Conservation (phyloP, 2,797 vertebrate genomes). For the Meda fulgida region DNA sequence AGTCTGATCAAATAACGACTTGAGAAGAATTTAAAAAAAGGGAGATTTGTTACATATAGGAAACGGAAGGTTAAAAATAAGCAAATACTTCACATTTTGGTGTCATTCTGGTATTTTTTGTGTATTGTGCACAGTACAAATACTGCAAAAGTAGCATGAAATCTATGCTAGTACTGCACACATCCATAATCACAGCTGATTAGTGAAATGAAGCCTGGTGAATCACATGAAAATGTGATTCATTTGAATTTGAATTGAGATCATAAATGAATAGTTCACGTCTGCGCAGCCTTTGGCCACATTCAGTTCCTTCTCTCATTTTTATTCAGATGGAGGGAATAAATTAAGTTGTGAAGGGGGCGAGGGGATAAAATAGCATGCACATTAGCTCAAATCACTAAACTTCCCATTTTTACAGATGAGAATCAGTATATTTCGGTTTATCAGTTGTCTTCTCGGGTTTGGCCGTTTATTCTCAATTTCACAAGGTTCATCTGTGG, state of each 20-base stretch:
- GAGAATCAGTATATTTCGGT: neutral
- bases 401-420: neutral
- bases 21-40: neutral
- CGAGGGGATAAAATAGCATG: neutral
- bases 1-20: neutral
- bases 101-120: neutral
- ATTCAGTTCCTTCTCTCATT: constrained; percentile 17
- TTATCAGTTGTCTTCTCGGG: neutral
- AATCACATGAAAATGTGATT: constrained; percentile 39
- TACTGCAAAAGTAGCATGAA: neutral
- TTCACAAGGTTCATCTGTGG: constrained; percentile 40
- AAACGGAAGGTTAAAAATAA: neutral
- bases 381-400: constrained; percentile 18
- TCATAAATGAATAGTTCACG: constrained; percentile 31
- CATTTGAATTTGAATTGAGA: constrained; percentile 35
- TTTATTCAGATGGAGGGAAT: constrained; percentile 9
- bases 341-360: constrained; percentile 17
- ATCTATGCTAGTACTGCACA: neutral
- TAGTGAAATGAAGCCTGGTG: constrained; percentile 29
- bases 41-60: neutral
- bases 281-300: neutral
- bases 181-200: neutral
- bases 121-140: neutral
- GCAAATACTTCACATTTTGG: neutral
- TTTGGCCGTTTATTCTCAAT: constrained; percentile 40